phyloP scores from a whole-genome alignment of 2,888 invertebrate species.

The Papilio protenor region DNA sequence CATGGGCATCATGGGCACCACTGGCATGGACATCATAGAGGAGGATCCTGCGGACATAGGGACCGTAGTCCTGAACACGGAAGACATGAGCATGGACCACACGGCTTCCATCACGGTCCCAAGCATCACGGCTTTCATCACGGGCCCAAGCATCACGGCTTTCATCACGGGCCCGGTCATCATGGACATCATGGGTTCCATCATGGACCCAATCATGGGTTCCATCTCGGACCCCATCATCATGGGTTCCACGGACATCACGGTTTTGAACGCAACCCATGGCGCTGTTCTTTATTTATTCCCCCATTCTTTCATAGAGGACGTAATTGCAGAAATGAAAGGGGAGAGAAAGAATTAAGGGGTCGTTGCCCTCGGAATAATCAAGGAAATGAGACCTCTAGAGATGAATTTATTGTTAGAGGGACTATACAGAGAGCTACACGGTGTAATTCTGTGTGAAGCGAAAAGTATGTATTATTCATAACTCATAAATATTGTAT shows the following conservation, averaged over 20 bases:
- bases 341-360: neutral
- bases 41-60: neutral
- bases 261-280: neutral
- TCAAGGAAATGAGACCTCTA: slow-evolving; percentile 19
- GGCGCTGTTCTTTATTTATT: neutral
- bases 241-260: neutral
- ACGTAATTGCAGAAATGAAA: neutral
- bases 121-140: neutral
- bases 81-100: neutral
- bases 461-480: slow-evolving; percentile 36
- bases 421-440: slow-evolving; percentile 7
- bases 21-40: neutral
- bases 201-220: neutral
- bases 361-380: slow-evolving; percentile 14
- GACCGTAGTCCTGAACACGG: neutral
- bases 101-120: neutral
- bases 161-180: neutral
- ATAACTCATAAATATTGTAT: slow-evolving; percentile 31
- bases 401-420: slow-evolving; percentile 21
- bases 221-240: neutral
- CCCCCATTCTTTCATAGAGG: neutral
- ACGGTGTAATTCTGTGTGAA: slow-evolving; percentile 36
- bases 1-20: neutral
- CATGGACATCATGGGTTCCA: neutral
- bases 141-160: neutral